Evolutionary conservation across 2,888 invertebrate species (phyloP), one percentile per base, ranked within the genome.

Genomic region (Chrysotoxum bicinctum): DNA sequence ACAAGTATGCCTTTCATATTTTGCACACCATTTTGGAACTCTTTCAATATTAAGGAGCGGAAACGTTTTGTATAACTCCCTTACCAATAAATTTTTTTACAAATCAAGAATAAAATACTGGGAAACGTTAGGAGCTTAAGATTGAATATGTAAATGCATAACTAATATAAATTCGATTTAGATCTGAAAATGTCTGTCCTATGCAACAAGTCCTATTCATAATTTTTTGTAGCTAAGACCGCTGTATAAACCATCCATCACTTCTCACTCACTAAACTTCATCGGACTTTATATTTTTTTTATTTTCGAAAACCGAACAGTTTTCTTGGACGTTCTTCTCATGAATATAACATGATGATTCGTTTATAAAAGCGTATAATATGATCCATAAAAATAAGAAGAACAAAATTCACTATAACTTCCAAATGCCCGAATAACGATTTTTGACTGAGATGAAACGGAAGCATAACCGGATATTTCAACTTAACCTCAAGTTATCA

Each of bases 401-500:
- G 32, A 73, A 48, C 32, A 50, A 23, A 26, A 14, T 12, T 30
- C 14, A 19, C 50, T 19, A 62, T 69, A 66, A 16, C 35, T 35
- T 43, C 40, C 66, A 58, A 50, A 12, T 4, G 26, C 19, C 54
- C 54, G 54, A 19, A 21, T 40, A 68, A 64, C 56, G 72, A 64
- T 21, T 64, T 19, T 19, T 50, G 66, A 23, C 52, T 19, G 26
- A 68, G 62, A 62, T 54, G 75, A 75, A 75, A 60, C 32, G 45
- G 45, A 66, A 60, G 37, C 43, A 62, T 62, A 60, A 73, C 52
- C 68, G 73, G 73, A 78, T 70, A 74, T 74, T 69, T 73, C 48
- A 73, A 69, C 73, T 78, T 68, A 62, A 73, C 68, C 78, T 54
- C 66, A 48, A 82, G 78, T 74, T 78, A 58, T 74, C 73, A 69